Percentiles rank a stretch among this genome's conserved stretches.
Conservation (phyloP, 2,888 invertebrate species). For the Morpho helenor region DNA sequence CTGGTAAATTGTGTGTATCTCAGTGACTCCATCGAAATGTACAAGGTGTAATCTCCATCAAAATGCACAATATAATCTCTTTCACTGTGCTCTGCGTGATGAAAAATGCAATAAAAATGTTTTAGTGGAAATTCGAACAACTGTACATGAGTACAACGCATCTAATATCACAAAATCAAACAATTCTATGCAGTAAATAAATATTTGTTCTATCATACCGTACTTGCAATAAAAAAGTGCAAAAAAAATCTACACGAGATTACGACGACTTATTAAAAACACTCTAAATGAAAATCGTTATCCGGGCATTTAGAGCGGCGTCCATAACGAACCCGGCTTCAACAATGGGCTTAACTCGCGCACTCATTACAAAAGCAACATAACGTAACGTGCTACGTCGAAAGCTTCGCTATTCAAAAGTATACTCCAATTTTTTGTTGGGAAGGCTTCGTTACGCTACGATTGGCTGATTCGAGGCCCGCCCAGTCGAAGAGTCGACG, state of each 20-base stretch:
- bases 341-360: slow-evolving; percentile 78
- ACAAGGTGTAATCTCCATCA: no score
- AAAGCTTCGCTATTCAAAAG: slow-evolving; percentile 77
- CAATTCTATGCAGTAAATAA: slow-evolving; percentile 3
- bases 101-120: no score
- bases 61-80: no score
- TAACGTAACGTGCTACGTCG: slow-evolving; percentile 75
- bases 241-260: slow-evolving; percentile 46
- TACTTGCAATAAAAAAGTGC: neutral
- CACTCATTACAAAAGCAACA: slow-evolving; percentile 79
- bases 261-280: slow-evolving; percentile 74
- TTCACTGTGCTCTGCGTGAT: no score
- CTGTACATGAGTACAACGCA: no score
- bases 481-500: slow-evolving; percentile 52
- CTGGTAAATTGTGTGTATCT: no score
- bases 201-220: slow-evolving; percentile 11
- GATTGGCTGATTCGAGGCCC: slow-evolving; percentile 61
- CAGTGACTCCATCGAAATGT: no score
- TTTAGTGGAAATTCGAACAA: no score
- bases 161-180: no score
- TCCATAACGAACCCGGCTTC: slow-evolving; percentile 75
- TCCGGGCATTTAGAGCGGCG: slow-evolving; percentile 71
- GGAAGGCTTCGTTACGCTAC: slow-evolving; percentile 53
- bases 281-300: slow-evolving; percentile 78
- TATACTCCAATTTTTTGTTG: slow-evolving; percentile 75